phyloP scores from a whole-genome alignment of 2,797 vertebrate genomes.

The Poecilia velifera region DNA sequence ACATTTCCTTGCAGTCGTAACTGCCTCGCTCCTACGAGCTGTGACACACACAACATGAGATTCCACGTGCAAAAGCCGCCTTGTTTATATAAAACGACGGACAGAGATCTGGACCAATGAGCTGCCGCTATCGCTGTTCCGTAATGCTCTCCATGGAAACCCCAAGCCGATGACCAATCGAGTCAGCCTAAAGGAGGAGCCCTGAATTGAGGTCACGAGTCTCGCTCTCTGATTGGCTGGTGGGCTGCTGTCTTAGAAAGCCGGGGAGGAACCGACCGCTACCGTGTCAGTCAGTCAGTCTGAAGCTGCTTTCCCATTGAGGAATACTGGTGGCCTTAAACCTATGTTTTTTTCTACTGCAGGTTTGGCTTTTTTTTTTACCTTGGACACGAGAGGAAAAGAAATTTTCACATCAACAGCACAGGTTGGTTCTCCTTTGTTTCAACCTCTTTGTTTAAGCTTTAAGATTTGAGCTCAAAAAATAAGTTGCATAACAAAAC shows the following conservation, averaged over 20 bases:
- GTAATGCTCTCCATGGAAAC: slow-evolving; percentile 76
- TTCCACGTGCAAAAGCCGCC: slow-evolving; percentile 75
- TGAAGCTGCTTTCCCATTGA: slow-evolving; percentile 31
- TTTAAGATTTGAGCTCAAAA: slow-evolving; percentile 19
- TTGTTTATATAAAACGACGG: slow-evolving; percentile 80
- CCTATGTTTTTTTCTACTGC: background rate
- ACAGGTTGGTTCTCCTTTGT: slow-evolving; percentile 61
- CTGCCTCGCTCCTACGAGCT: slow-evolving; percentile 8
- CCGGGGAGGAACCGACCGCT: slow-evolving; percentile 37
- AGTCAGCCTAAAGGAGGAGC: slow-evolving; percentile 35
- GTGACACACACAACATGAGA: slow-evolving; percentile 69
- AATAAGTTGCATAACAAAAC: slow-evolving; percentile 72
- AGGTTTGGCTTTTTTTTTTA: background rate
- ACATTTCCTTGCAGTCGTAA: slow-evolving; percentile 12
- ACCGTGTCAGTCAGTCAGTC: slow-evolving; percentile 58
- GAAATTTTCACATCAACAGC: background rate
- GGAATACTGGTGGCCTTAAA: slow-evolving; percentile 2
- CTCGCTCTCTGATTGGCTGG: slow-evolving; percentile 47
- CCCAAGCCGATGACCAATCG: slow-evolving; percentile 59
- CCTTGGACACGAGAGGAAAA: background rate
- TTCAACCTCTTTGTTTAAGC: background rate
- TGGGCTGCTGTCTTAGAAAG: slow-evolving; percentile 1
- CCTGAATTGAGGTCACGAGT: slow-evolving; percentile 73
- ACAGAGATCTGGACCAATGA: slow-evolving; percentile 67
- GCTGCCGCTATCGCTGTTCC: background rate